Evolutionary conservation across 2,113 vertebrate species (phyloP).

Genomic region (Epinephelus lanceolatus): DNA sequence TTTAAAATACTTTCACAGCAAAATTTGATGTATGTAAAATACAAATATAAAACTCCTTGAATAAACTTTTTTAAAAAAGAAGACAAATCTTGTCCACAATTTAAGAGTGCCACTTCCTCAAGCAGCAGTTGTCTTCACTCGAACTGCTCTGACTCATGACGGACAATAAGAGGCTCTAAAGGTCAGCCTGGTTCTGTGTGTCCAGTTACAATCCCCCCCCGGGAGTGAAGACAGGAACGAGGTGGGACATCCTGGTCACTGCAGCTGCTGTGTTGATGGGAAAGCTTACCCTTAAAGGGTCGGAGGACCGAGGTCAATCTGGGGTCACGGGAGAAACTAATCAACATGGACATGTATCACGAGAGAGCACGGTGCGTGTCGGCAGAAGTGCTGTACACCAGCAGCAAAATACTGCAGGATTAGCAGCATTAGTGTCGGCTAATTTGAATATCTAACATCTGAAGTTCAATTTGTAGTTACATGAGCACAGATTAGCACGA

Average conservation of each 20-base stretch:
- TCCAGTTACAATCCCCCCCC: slow-evolving; percentile 43
- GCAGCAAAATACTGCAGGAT: slow-evolving; percentile 38
- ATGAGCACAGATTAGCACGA: not conserved
- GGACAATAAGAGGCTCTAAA: slow-evolving; percentile 24
- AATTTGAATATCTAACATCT: slow-evolving; percentile 3
- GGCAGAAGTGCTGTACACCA: not conserved
- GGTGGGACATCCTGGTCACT: slow-evolving; percentile 3
- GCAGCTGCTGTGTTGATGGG: slow-evolving; percentile 72
- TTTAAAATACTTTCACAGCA: too few relatives aligned
- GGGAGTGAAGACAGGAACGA: slow-evolving; percentile 5
- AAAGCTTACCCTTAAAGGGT: slow-evolving; percentile 40
- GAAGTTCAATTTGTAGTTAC: not conserved
- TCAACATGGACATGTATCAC: not conserved
- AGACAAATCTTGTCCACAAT: too few relatives aligned
- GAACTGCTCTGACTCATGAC: slow-evolving; percentile 19
- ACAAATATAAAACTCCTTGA: too few relatives aligned
- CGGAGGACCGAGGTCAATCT: slow-evolving; percentile 23
- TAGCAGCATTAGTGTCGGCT: slow-evolving; percentile 33
- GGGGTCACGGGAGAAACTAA: slow-evolving; percentile 40
- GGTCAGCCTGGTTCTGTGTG: slow-evolving; percentile 25
- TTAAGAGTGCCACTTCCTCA: slow-evolving; percentile 6
- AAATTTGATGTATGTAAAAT: too few relatives aligned
- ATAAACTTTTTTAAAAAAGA: too few relatives aligned
- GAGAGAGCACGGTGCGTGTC: not conserved
- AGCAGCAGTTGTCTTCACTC: slow-evolving; percentile 16